phyloP scores from a whole-genome alignment of 1,140 invertebrate species.

The Leptinotarsa lineolata region DNA sequence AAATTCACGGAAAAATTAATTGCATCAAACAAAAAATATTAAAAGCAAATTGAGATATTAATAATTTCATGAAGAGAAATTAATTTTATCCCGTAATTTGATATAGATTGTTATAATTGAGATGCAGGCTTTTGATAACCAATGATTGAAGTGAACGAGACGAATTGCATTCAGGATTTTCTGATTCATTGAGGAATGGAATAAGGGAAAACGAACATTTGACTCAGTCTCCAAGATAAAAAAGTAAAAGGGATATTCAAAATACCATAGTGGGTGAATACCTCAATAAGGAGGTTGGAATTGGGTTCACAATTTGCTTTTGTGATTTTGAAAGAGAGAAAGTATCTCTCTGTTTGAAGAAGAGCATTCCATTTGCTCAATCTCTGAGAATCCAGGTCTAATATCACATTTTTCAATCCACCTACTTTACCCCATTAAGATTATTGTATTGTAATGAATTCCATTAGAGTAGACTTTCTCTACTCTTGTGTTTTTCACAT shows the following conservation, averaged over 20 bases:
- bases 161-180: too few species aligned
- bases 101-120: constrained; percentile 13
- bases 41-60: constrained; percentile 24
- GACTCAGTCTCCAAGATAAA: neutral
- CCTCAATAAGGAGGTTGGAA: neutral
- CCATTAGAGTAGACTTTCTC: too few species aligned
- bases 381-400: too few species aligned
- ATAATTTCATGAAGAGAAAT: constrained; percentile 16
- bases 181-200: neutral
- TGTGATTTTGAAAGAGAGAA: too few species aligned
- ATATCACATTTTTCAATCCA: too few species aligned
- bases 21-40: constrained; percentile 31
- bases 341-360: too few species aligned
- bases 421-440: too few species aligned
- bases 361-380: too few species aligned
- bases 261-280: neutral
- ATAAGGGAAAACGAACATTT: neutral
- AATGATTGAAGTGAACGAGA: neutral
- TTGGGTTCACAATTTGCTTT: too few species aligned
- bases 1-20: constrained; percentile 29
- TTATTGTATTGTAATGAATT: too few species aligned
- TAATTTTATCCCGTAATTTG: constrained; percentile 10
- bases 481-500: too few species aligned
- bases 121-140: neutral
- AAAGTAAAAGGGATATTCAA: neutral